Conservation (phyloP, 2,888 invertebrate genomes). For the Pachymerium ferrugineum region DNA sequence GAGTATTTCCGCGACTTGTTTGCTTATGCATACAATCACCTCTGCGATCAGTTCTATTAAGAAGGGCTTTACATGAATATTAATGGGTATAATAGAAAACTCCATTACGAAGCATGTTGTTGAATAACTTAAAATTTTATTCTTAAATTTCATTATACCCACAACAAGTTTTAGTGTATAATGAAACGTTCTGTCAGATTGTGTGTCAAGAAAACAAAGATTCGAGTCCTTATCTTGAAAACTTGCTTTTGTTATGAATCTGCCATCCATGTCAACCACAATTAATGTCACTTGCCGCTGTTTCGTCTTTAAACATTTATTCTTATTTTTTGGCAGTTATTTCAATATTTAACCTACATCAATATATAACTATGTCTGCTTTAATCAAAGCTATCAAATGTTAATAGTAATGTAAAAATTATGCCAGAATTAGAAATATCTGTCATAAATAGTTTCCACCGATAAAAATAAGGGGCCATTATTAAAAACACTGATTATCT, state of each 20-base stretch:
- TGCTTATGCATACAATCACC: slow-evolving; percentile 19
- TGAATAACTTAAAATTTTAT: slow-evolving; percentile 10
- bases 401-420: too few species aligned
- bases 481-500: too few species aligned
- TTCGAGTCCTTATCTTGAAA: background rate
- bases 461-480: too few species aligned
- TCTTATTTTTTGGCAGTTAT: background rate
- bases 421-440: too few species aligned
- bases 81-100: background rate
- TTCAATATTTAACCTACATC: background rate
- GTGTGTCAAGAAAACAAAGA: slow-evolving; percentile 2
- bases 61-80: slow-evolving; percentile 11
- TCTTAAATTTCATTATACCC: background rate
- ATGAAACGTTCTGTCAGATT: slow-evolving; percentile 16
- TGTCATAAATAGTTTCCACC: too few species aligned
- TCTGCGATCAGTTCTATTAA: slow-evolving; percentile 6
- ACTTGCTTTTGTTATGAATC: background rate
- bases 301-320: background rate
- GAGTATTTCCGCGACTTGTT: background rate
- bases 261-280: slow-evolving; percentile 21
- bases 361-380: too few species aligned
- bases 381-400: too few species aligned
- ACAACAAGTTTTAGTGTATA: too few species aligned
- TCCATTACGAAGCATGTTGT: slow-evolving; percentile 4
- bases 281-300: background rate